Base-by-base conservation (phyloP, 2,888 invertebrate genomes). In the Aelia acuminata region DNA sequence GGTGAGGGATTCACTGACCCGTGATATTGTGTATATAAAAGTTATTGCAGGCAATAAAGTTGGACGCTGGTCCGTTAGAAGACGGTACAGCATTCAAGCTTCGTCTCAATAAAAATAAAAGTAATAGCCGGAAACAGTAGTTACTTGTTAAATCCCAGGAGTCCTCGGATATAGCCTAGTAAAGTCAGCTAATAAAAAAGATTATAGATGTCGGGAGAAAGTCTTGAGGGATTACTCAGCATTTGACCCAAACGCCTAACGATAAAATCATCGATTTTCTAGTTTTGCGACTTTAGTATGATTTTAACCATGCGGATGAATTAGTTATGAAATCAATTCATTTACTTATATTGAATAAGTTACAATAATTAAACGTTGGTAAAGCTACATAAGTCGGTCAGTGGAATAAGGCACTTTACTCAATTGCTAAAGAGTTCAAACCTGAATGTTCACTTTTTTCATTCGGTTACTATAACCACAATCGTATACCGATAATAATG, bases 31-130 rank as follows among this genome's bases (percentile, higher is more conserved):
- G 20, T 39, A 75, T 39, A 75, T 75, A 75, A 75, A 75, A 75
- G 75, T 75, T 75, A 75, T 75, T 75, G 75, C 75, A 2, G 35
- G 35, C 20, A 75, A 75, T 75, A 75, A 39, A 75, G 18, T 22
- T 57, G 57, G 57, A 13, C 4, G 57, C 15, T 57, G 26, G 15
- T 26, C 57, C 57, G 57, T 57, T 57, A 57, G 8, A 18, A 26
- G 26, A 18, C 26, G 13, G 57, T 57, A 3, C 26, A 57, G 57
- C n/a, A n/a, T n/a, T 57, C 26, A 26, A 57, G 11, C 11, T 0
- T 57, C 15, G 10, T 18, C 11, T 57, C 13, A 8, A n/a, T n/a
- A n/a, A n/a, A n/a, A 26, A 57, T 53, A 53, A 8, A n/a, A 53
- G 26, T 53, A 53, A 53, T 26, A n/a, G 53, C 53, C 53, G 4